Percentiles rank a stretch among this genome's conserved stretches.
Conservation (phyloP, 2,888 invertebrate species). For the Platycheirus albimanus region DNA sequence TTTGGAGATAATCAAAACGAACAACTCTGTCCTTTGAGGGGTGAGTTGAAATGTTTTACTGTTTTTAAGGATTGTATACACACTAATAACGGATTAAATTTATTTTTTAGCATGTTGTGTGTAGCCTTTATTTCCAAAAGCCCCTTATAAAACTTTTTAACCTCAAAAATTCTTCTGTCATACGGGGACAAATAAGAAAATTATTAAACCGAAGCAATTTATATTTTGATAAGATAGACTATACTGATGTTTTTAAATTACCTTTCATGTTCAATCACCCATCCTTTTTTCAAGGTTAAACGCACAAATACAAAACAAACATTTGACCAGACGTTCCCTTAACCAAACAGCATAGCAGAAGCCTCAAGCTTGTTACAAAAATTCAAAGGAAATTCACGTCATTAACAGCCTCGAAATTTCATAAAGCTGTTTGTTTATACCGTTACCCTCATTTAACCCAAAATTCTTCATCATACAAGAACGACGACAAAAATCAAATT, state of each 20-base stretch:
- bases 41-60: too few relatives aligned
- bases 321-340: neutral
- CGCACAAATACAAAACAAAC: neutral
- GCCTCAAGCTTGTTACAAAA: constrained; percentile 23
- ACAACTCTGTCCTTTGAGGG: too few relatives aligned
- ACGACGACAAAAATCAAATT: constrained; percentile 1
- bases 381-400: constrained; percentile 41
- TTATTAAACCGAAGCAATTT: too few relatives aligned
- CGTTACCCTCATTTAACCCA: constrained; percentile 27
- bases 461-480: neutral
- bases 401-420: constrained; percentile 40
- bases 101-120: too few relatives aligned
- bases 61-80: too few relatives aligned
- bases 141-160: too few relatives aligned
- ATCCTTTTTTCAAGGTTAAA: neutral
- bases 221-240: too few relatives aligned
- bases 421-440: constrained; percentile 35
- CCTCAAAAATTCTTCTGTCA: too few relatives aligned
- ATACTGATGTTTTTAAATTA: neutral
- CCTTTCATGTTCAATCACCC: neutral
- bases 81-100: too few relatives aligned
- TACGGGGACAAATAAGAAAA: too few relatives aligned
- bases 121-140: too few relatives aligned
- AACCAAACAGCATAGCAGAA: neutral
- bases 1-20: too few relatives aligned